Conservation (phyloP, 2,113 vertebrate species). For the Bubalus kerabau region DNA sequence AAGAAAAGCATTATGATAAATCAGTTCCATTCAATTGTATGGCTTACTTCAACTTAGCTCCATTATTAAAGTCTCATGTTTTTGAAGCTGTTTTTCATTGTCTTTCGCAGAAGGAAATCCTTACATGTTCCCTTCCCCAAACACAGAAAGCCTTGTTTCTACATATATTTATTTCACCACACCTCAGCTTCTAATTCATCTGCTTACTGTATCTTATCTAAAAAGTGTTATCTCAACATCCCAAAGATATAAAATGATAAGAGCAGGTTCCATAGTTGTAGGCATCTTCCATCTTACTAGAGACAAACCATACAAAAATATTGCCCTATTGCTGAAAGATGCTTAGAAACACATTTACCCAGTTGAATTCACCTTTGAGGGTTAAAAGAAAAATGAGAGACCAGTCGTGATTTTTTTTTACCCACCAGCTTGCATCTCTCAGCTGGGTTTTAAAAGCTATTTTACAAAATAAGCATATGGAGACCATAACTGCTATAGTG, state of each 20-base stretch:
- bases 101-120: neutral
- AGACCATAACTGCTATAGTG: constrained; percentile 57
- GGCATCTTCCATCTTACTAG: constrained; percentile 47
- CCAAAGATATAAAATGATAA: constrained; percentile 41
- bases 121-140: neutral
- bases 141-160: neutral
- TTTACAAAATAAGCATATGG: constrained; percentile 61
- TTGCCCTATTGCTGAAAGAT: constrained; percentile 55
- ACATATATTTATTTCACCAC: neutral
- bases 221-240: constrained; percentile 17
- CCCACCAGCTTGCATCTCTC: neutral
- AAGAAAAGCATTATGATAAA: neutral
- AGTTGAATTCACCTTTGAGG: constrained; percentile 53
- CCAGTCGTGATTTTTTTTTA: constrained; percentile 8
- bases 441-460: constrained; percentile 46
- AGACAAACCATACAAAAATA: constrained; percentile 52
- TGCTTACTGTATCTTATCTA: constrained; percentile 50
- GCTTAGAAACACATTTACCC: constrained; percentile 33
- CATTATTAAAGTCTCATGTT: constrained; percentile 2
- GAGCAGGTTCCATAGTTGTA: constrained; percentile 12
- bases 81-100: neutral
- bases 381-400: constrained; percentile 57
- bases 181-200: constrained; percentile 62
- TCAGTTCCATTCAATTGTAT: neutral
- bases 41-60: neutral